phyloP scores from a whole-genome alignment of 2,888 invertebrate species.

The Ectemnius lituratus region DNA sequence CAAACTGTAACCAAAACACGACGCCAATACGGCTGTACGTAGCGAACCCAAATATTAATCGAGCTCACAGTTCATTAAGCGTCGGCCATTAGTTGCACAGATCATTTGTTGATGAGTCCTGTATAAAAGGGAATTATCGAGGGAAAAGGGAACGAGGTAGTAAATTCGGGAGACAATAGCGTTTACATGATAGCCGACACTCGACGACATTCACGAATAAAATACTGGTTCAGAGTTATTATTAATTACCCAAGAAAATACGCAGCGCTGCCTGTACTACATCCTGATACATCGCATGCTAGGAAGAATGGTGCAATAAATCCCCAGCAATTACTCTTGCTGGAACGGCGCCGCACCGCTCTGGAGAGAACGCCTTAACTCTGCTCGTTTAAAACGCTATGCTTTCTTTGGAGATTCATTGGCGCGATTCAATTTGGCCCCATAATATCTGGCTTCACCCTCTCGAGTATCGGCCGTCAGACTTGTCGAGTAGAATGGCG shows the following conservation, averaged over 20 bases:
- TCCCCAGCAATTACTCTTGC: conserved; percentile 46
- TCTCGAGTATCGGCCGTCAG: background rate
- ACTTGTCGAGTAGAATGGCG: too few relatives aligned
- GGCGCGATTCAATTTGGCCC: conserved; percentile 4
- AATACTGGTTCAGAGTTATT: conserved; percentile 28
- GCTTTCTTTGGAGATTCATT: conserved; percentile 6
- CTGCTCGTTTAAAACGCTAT: conserved; percentile 3
- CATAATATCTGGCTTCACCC: background rate
- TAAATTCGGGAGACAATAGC: too few relatives aligned
- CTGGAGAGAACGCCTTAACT: background rate
- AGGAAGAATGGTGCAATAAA: conserved; percentile 45
- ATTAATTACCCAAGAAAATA: conserved; percentile 31
- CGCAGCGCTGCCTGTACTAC: too few relatives aligned
- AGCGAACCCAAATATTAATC: too few relatives aligned
- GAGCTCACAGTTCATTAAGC: too few relatives aligned
- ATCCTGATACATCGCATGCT: conserved; percentile 34
- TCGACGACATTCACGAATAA: conserved; percentile 11
- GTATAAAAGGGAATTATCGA: too few relatives aligned
- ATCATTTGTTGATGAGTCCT: too few relatives aligned
- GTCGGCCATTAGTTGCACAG: too few relatives aligned
- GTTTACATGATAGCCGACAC: too few relatives aligned
- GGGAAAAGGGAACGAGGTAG: too few relatives aligned
- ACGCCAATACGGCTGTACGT: too few relatives aligned
- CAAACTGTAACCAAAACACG: too few relatives aligned
- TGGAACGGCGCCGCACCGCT: background rate